Base-by-base conservation (phyloP, 2,888 invertebrate genomes). In the Ditylenchus weischeri region DNA sequence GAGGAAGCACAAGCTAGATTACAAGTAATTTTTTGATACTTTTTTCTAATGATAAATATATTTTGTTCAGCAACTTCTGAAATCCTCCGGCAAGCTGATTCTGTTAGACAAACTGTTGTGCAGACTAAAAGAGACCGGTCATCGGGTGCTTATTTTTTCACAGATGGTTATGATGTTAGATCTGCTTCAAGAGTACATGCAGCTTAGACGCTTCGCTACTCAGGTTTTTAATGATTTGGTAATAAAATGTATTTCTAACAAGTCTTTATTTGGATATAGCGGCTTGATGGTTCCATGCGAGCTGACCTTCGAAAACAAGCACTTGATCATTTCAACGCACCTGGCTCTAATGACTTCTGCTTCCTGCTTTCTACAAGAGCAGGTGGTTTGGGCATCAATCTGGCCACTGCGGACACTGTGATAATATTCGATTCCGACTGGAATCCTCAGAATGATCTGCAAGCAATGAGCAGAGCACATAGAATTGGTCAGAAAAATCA, bases 91-190 rank as follows among this genome's bases (percentile, higher is more conserved):
- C 5, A 98, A 98, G 86, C 86, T 98, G 76, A 90, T 98, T 62
- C 86, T 98, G 59, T 86, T 98, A 75, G 96, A 98, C 85, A 98
- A 98, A 86, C 86, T 98, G 71, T 85, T 98, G 72, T 90, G 91
- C 73, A 88, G 94, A 73, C 86, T 98, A 65, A 90, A 90, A 82
- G 93, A 94, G 84, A 94, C 93, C 0, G 96, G 96, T 0, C 96
- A 98, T 84, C 88, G 98, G 75, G 98, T 98, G 64, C 87, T 98
- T 47, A 98, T 98, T 82, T 98, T n/a, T 85, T 95, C 95, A 47
- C 98, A 98, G 86, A 98, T 98, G 96, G 96, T 96, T 61, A 88
- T 94, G 82, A 94, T 98, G 94, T 87, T 98, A 80, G 96, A 98
- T 83, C 92, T 98, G 78, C 87, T 98, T 65, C 91, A 92, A 6